These are phyloP conservation scores for Drymonia ruficornis DNA, from an alignment of 2,888 invertebrate species.

Conservation along the genomic window DNA sequence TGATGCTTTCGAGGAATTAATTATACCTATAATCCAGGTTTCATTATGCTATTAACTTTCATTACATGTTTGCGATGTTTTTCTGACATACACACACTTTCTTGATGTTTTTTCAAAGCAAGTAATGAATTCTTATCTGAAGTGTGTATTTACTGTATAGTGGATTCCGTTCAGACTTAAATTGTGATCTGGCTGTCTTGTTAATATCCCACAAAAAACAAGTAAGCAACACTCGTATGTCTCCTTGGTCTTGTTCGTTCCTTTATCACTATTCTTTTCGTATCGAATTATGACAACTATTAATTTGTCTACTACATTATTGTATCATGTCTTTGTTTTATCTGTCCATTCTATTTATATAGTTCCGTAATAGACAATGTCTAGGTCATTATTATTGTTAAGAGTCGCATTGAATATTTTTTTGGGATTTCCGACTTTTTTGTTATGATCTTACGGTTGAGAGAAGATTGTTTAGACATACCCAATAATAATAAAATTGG, in stretches of 20 bases:
- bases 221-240: too few species aligned
- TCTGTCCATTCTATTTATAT: neutral
- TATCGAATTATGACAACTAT: too few species aligned
- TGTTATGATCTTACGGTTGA: constrained; percentile 10
- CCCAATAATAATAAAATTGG: neutral
- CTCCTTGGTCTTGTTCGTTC: neutral
- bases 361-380: neutral
- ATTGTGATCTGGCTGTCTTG: too few species aligned
- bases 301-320: neutral
- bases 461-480: constrained; percentile 1
- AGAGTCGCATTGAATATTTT: constrained; percentile 19
- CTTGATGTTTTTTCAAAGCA: constrained; percentile 26
- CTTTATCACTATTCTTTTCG: too few species aligned
- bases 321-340: neutral
- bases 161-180: neutral
- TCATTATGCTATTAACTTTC: too few species aligned
- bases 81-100: constrained; percentile 20
- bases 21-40: too few species aligned
- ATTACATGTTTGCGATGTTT: neutral
- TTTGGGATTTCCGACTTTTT: constrained; percentile 19
- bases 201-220: neutral
- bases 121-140: constrained; percentile 33
- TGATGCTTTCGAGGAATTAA: too few species aligned
- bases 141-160: constrained; percentile 18
- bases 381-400: constrained; percentile 11